Percentiles rank a stretch among this genome's conserved stretches.
Conservation (phyloP, 2,888 invertebrate genomes). For the Heliothis peltigera region DNA sequence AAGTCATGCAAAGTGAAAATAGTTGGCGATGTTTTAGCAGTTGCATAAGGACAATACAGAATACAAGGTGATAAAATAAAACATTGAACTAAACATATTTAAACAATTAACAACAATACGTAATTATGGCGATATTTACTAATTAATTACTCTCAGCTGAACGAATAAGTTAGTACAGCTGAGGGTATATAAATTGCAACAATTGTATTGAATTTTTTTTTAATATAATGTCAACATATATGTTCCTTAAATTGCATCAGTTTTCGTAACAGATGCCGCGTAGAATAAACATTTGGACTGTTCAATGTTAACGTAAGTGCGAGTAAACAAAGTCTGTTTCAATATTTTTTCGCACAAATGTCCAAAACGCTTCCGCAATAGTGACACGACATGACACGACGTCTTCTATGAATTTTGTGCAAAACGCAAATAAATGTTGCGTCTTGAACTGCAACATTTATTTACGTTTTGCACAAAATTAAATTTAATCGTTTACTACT, state of each 20-base stretch:
- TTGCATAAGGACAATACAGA: too few species aligned
- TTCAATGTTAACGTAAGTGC: conserved; percentile 33
- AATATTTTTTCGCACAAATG: conserved; percentile 31
- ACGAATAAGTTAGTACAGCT: conserved; percentile 1
- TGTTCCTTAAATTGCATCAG: conserved; percentile 7
- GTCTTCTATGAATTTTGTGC: too few species aligned
- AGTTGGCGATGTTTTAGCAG: too few species aligned
- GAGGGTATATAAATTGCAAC: conserved; percentile 3
- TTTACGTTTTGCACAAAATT: conserved; percentile 11
- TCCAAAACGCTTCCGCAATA: conserved; percentile 33
- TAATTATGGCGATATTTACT: not conserved
- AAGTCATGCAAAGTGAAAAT: too few species aligned
- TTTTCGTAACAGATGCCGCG: conserved; percentile 20
- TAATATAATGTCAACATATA: conserved; percentile 30
- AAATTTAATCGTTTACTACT: not conserved
- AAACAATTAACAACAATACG: not conserved
- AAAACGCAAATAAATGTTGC: too few species aligned
- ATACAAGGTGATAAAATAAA: not conserved
- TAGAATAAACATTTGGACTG: conserved; percentile 36
- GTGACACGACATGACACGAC: conserved; percentile 26
- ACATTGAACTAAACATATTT: not conserved
- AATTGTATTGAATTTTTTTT: conserved; percentile 4
- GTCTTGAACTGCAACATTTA: conserved; percentile 38
- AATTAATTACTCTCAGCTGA: conserved; percentile 3
- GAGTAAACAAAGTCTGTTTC: conserved; percentile 30